A percentile compares a stretch with the other conserved stretches of the same genome.
Conservation (phyloP, 2,888 invertebrate genomes). For the Andrena chrysosceles region DNA sequence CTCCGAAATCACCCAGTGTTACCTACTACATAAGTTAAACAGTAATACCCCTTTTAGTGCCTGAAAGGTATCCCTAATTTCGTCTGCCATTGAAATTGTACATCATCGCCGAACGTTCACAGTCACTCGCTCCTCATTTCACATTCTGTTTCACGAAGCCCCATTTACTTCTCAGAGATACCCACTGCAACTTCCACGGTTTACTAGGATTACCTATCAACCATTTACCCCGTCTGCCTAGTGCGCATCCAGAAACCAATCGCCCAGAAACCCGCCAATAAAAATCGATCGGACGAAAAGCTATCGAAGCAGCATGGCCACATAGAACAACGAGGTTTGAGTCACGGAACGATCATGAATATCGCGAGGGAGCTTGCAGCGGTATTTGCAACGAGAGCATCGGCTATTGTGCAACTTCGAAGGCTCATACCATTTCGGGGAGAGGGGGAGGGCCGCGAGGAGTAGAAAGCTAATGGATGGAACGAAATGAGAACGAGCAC, state of each 20-base stretch:
- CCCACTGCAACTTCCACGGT: no score
- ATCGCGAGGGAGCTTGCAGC: slow-evolving; percentile 19
- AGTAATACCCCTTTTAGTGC: no score
- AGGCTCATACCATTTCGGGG: slow-evolving; percentile 20
- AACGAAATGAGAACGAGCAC: slow-evolving; percentile 52
- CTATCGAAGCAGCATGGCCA: slow-evolving; percentile 4
- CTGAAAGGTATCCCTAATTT: no score
- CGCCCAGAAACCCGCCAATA: neutral
- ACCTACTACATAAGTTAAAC: no score
- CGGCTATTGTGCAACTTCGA: slow-evolving; percentile 49
- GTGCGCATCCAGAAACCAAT: neutral
- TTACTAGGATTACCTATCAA: neutral
- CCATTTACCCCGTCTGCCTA: neutral
- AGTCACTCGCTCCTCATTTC: no score
- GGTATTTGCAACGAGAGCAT: slow-evolving; percentile 17
- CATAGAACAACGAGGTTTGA: slow-evolving; percentile 26
- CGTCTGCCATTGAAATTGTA: no score
- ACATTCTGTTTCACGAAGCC: no score
- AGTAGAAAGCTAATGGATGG: slow-evolving; percentile 55
- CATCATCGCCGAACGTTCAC: no score
- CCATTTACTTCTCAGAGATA: no score
- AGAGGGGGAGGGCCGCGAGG: neutral
- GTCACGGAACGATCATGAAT: slow-evolving; percentile 8
- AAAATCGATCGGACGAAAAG: neutral
- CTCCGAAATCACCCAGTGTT: no score